Percentiles rank a stretch among this genome's conserved stretches.
Conservation (phyloP, 2,797 vertebrate species). For the Muraenolepis orangiensis region DNA sequence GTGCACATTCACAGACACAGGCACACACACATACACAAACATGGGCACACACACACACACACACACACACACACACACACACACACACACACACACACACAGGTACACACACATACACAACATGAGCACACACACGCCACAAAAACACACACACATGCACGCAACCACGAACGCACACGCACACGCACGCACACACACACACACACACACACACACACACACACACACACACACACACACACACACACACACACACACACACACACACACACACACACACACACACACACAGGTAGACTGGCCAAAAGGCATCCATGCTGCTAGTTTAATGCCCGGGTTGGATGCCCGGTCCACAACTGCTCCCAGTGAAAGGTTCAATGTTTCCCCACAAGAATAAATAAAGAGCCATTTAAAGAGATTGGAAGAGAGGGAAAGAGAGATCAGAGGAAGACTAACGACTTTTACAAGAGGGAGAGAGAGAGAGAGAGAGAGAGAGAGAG, state of each 20-base stretch:
- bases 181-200: too few relatives aligned
- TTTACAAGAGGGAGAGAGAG: neutral
- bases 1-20: too few relatives aligned
- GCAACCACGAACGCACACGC: too few relatives aligned
- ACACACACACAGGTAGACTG: neutral
- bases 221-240: conserved; percentile 8
- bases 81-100: neutral
- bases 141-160: too few relatives aligned
- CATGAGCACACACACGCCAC: too few relatives aligned
- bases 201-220: too few relatives aligned
- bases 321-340: neutral
- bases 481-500: neutral
- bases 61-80: neutral
- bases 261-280: neutral
- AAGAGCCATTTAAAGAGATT: neutral
- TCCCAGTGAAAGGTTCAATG: neutral
- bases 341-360: neutral
- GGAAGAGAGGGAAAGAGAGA: neutral
- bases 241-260: neutral
- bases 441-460: neutral
- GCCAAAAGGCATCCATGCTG: neutral
- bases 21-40: too few relatives aligned
- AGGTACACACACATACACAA: neutral
- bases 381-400: neutral
- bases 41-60: too few relatives aligned